Evolutionary conservation across 2,797 vertebrate genomes (phyloP), one percentile per base, ranked within the genome.

Genomic region (Megalops cyprinoides): DNA sequence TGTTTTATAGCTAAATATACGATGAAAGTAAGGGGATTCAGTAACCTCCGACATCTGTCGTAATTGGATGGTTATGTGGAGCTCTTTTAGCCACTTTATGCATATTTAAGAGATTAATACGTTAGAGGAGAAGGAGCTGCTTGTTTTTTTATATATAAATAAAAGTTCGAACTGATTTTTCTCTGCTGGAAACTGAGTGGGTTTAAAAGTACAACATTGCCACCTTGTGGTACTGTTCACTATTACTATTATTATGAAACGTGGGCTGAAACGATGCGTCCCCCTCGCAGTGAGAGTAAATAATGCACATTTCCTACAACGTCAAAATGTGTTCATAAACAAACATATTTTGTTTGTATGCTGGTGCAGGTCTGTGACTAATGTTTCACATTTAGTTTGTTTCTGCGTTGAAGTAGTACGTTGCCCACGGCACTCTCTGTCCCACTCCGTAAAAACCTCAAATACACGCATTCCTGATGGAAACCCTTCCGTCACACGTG

Each of bases 161-260:
- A 71, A 23, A 71, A 67, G 31, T 67, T 67, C 34, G 31, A 18
- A 34, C 31, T 8, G 20, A 44, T 71, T 39, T 44, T 42, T 44
- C 20, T 39, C 7, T 20, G 39, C n/a, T 7, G 20, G 9, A 79
- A 79, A 82, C 25, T 44, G 44, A 31, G 58, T 6, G 55, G 18
- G 77, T 8, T n/a, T 1, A 55, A 82, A 85, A 78, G 87, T 85
- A 74, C 88, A 88, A 90, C 84, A 91, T 80, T 92, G 93, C 92
- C 91, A 92, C 85, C 93, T 86, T 83, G 87, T 89, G 91, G 84
- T 28, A 1, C 4, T 14, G 4, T n/a, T 65, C 12, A 34, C 15
- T 48, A n/a, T 51, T 10, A 84, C 7, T 86, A 84, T 86, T 78
- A 2, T 15, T 37, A 37, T 14, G 62, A 37, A 18, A 14, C 18